These are phyloP conservation scores for Thryonomys swinderianus DNA, from an alignment of 2,113 vertebrate genomes.

Conservation along the genomic window DNA sequence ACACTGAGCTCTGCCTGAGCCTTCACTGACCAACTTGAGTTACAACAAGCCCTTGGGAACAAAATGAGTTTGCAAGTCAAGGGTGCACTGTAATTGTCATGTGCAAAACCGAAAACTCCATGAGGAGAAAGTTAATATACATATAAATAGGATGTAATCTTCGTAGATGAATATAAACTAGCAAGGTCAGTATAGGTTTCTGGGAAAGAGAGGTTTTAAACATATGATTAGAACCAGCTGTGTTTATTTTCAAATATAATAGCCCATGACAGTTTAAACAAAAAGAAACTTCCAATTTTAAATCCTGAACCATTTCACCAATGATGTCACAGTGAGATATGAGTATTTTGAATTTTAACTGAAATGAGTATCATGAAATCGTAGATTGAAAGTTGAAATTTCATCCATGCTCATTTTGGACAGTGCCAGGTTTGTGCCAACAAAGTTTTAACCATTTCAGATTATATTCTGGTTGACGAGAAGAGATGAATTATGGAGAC, in stretches of 20 bases:
- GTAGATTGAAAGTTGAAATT: background rate
- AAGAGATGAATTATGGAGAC: background rate
- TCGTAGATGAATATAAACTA: conserved; percentile 27
- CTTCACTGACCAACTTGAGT: too few species aligned
- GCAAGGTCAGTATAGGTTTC: background rate
- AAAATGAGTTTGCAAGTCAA: too few species aligned
- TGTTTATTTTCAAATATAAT: background rate
- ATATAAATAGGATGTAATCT: conserved; percentile 17
- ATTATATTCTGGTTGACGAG: background rate
- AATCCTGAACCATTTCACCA: background rate
- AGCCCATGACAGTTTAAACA: background rate
- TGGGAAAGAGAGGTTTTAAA: background rate
- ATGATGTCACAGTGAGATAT: background rate
- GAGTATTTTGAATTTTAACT: conserved; percentile 17
- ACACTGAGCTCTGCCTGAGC: too few species aligned
- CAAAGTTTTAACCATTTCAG: background rate
- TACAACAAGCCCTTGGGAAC: too few species aligned
- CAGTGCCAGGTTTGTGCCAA: background rate
- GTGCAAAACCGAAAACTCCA: background rate
- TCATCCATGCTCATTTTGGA: background rate
- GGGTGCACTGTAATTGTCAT: background rate
- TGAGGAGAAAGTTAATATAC: background rate
- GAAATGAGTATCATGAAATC: background rate
- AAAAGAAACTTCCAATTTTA: conserved; percentile 25
- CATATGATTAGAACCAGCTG: background rate